phyloP scores from a whole-genome alignment of 2,888 invertebrate species.

The Itoplectis maculator region DNA sequence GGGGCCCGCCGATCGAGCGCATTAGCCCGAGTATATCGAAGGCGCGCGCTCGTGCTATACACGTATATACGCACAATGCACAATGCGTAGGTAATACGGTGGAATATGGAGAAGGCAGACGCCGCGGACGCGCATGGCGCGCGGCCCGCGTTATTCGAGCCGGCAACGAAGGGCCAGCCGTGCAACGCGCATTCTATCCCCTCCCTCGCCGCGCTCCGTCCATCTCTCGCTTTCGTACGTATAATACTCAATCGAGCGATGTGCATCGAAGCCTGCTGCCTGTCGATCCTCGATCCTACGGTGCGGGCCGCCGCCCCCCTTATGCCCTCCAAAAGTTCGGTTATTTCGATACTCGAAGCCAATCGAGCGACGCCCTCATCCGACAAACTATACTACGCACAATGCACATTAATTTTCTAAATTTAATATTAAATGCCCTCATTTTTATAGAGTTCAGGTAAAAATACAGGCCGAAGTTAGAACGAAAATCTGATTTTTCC shows the following conservation, averaged over 20 bases:
- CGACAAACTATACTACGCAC: not conserved
- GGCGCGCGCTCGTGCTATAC: slow-evolving; percentile 6
- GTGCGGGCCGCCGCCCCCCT: too few relatives aligned
- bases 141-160: slow-evolving; percentile 35
- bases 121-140: not conserved
- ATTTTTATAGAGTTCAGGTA: too few relatives aligned
- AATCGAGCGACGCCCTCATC: slow-evolving; percentile 35
- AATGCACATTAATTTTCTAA: not conserved
- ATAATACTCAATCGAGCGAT: slow-evolving; percentile 46
- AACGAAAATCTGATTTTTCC: too few relatives aligned
- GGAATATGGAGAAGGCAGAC: slow-evolving; percentile 20
- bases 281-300: slow-evolving; percentile 13
- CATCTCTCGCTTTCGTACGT: slow-evolving; percentile 29
- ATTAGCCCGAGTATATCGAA: slow-evolving; percentile 9
- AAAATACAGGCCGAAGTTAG: too few relatives aligned
- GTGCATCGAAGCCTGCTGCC: slow-evolving; percentile 45
- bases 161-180: slow-evolving; percentile 32
- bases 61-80: slow-evolving; percentile 12
- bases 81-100: slow-evolving; percentile 6
- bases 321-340: slow-evolving; percentile 39
- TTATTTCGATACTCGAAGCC: slow-evolving; percentile 32
- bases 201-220: not conserved
- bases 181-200: slow-evolving; percentile 27
- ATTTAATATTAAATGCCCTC: too few relatives aligned
- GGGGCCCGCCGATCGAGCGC: slow-evolving; percentile 23